A percentile compares a stretch with the other conserved stretches of the same genome.
phyloP scores from a whole-genome alignment of 2,888 invertebrate genomes.

The Alsophila aescularia region DNA sequence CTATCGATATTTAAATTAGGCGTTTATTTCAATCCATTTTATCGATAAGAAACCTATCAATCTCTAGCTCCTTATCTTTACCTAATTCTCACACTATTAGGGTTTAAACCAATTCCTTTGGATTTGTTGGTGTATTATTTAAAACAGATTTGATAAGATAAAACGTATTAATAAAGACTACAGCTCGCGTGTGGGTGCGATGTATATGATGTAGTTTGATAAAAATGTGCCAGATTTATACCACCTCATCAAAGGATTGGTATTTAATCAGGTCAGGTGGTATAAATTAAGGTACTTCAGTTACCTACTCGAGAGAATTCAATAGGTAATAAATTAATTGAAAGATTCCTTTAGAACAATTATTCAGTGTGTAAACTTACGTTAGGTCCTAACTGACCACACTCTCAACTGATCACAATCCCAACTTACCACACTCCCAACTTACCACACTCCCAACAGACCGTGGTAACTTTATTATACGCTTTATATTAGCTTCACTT shows the following conservation, averaged over 20 bases:
- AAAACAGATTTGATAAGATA: conserved; percentile 66
- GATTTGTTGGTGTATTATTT: conserved; percentile 54
- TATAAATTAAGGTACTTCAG: too few relatives aligned
- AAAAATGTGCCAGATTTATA: conserved; percentile 10
- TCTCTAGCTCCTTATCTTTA: conserved; percentile 55
- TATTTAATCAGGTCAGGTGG: too few relatives aligned
- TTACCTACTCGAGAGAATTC: too few relatives aligned
- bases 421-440: too few relatives aligned
- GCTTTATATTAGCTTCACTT: too few relatives aligned
- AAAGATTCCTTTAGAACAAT: too few relatives aligned
- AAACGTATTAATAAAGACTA: conserved; percentile 4
- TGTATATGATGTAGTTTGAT: conserved; percentile 56
- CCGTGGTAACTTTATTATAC: too few relatives aligned
- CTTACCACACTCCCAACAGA: too few relatives aligned
- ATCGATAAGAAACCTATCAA: conserved; percentile 53
- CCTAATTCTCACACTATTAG: conserved; percentile 58
- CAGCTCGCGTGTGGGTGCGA: conserved; percentile 46
- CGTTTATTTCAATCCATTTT: conserved; percentile 42
- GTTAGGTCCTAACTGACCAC: too few relatives aligned
- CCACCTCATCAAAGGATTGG: background rate
- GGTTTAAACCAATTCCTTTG: conserved; percentile 53
- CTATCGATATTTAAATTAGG: conserved; percentile 38
- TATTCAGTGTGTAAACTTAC: too few relatives aligned
- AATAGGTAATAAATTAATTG: too few relatives aligned
- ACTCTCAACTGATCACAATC: too few relatives aligned